Evolutionary conservation across 2,888 invertebrate genomes (phyloP).

Genomic region (Glaucopsyche alexis): DNA sequence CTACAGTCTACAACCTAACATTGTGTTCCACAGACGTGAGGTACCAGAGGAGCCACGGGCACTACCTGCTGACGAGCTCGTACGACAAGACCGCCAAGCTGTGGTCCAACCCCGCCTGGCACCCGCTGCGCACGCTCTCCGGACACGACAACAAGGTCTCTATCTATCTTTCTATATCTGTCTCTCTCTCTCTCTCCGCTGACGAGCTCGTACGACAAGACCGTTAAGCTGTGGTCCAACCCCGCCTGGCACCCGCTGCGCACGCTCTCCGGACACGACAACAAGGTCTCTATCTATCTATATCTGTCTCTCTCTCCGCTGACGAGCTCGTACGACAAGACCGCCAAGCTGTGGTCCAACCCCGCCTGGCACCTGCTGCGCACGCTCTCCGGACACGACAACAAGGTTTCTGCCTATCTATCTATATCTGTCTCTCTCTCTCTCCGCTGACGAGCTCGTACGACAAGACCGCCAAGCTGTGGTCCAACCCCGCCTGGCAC

Average conservation of each 20-base stretch:
- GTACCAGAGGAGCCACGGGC: constrained; percentile 92
- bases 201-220: constrained; percentile 87
- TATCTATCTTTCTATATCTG: not conserved
- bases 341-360: constrained; percentile 96
- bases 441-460: constrained; percentile 68
- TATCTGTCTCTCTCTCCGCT: constrained; percentile 73
- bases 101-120: constrained; percentile 98
- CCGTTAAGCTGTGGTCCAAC: constrained; percentile 96
- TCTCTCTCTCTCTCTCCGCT: not conserved
- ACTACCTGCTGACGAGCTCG: constrained; percentile 94
- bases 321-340: constrained; percentile 95
- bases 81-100: constrained; percentile 96
- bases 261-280: constrained; percentile 63
- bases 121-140: constrained; percentile 95
- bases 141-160: constrained; percentile 94
- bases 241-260: constrained; percentile 77
- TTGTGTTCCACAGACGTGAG: constrained; percentile 84
- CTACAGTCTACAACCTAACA: too few species aligned
- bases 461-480: constrained; percentile 94
- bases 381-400: constrained; percentile 96
- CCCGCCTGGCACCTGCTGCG: constrained; percentile 98
- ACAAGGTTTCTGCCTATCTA: constrained; percentile 78
- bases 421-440: not conserved
- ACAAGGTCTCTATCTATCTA: constrained; percentile 79
- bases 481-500: constrained; percentile 91